A percentile compares a stretch with the other conserved stretches of the same genome.
Conservation (phyloP, 1,140 invertebrate species). For the Lysiphlebus fabarum region DNA sequence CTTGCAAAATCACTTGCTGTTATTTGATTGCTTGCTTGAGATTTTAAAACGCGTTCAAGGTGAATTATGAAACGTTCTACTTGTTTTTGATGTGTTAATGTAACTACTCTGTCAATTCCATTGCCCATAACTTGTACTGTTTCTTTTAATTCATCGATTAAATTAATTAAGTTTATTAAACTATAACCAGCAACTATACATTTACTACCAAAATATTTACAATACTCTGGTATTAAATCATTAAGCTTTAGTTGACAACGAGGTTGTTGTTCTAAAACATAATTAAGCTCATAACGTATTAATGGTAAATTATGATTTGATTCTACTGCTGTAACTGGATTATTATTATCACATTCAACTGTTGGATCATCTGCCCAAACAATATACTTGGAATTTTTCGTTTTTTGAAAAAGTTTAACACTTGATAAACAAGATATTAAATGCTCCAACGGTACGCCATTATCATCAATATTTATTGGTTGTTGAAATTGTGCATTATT, state of each 20-base stretch:
- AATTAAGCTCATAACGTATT: conserved; percentile 77
- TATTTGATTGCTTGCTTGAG: conserved; percentile 74
- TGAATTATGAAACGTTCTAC: conserved; percentile 87
- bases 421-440: conserved; percentile 77
- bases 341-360: conserved; percentile 45
- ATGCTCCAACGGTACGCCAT: conserved; percentile 81
- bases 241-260: conserved; percentile 74
- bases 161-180: conserved; percentile 84
- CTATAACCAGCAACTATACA: conserved; percentile 94
- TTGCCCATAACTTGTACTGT: conserved; percentile 91
- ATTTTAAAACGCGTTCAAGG: conserved; percentile 78
- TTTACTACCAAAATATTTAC: conserved; percentile 92
- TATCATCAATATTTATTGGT: too few relatives aligned
- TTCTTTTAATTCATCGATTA: conserved; percentile 86
- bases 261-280: conserved; percentile 75
- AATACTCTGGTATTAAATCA: conserved; percentile 90
- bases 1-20: conserved; percentile 69
- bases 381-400: conserved; percentile 55
- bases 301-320: conserved; percentile 62
- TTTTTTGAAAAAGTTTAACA: conserved; percentile 62
- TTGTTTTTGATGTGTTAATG: conserved; percentile 83
- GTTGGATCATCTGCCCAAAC: conserved; percentile 45
- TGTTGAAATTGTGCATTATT: too few relatives aligned
- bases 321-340: conserved; percentile 56
- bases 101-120: conserved; percentile 80